Percentiles rank a stretch among this genome's conserved stretches.
Conservation (phyloP, 2,888 invertebrate genomes). For the Drosophila prostipennis region DNA sequence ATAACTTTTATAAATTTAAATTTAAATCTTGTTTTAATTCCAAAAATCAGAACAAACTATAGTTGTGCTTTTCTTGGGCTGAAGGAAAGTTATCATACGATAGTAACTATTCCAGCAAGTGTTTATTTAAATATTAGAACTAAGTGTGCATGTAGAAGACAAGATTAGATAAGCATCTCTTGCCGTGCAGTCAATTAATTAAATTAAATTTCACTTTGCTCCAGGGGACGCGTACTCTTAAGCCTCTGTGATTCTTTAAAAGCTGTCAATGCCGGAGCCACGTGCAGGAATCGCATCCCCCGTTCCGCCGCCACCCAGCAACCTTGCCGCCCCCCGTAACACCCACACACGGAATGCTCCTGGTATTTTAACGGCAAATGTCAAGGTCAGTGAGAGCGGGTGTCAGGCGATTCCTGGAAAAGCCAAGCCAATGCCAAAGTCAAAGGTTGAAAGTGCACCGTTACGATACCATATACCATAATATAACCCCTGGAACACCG, state of each 20-base stretch:
- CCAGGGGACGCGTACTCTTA: background rate
- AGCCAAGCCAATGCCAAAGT: too few species aligned
- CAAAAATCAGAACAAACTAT: background rate
- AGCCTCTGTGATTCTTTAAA: constrained; percentile 12
- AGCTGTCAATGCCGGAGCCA: constrained; percentile 34
- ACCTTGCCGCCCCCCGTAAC: constrained; percentile 1
- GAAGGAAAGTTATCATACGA: background rate
- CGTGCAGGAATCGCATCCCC: constrained; percentile 27
- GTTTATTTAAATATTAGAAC: background rate
- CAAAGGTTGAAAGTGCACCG: constrained; percentile 56
- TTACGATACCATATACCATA: constrained; percentile 3
- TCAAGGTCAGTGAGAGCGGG: constrained; percentile 47
- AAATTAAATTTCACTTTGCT: constrained; percentile 13
- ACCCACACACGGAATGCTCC: constrained; percentile 31
- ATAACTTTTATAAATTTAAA: too few species aligned
- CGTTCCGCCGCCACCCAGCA: background rate
- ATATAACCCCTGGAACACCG: constrained; percentile 9
- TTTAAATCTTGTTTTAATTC: too few species aligned
- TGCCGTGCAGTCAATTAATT: background rate
- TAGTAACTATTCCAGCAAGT: background rate
- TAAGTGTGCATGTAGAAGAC: background rate
- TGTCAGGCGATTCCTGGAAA: constrained; percentile 40
- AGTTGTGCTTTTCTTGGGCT: background rate
- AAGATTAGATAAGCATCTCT: constrained; percentile 6
- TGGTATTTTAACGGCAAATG: constrained; percentile 46